Evolutionary conservation across 2,113 vertebrate species (phyloP).

Genomic region (Cochlearius cochlearius): DNA sequence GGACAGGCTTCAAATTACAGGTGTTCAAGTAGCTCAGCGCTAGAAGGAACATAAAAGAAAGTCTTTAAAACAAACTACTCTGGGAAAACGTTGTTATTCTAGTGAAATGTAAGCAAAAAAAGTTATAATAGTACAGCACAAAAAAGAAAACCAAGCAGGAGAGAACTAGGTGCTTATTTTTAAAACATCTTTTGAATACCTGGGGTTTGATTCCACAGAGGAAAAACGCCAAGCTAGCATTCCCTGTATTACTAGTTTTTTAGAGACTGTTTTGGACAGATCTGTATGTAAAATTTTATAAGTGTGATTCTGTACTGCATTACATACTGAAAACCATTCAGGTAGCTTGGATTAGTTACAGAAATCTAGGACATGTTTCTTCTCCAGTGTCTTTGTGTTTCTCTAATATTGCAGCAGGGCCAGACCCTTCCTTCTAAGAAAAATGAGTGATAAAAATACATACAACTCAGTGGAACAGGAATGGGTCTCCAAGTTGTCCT

Average conservation of each 20-base stretch:
- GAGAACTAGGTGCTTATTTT: background rate
- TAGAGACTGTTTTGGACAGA: background rate
- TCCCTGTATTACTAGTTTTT: background rate
- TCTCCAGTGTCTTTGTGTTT: background rate
- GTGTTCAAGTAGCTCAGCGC: background rate
- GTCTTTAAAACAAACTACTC: background rate
- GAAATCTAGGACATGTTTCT: background rate
- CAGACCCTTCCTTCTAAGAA: background rate
- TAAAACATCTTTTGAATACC: background rate
- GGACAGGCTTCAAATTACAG: slow-evolving; percentile 13
- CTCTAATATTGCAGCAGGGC: background rate
- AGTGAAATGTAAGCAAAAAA: background rate
- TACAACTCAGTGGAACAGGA: background rate
- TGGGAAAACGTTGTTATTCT: background rate
- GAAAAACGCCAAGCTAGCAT: background rate
- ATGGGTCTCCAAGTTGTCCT: background rate
- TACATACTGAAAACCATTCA: background rate
- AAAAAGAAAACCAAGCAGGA: background rate
- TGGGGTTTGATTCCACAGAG: background rate
- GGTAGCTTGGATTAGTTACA: background rate
- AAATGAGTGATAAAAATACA: too few relatives aligned
- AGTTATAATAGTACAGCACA: background rate
- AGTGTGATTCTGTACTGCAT: background rate
- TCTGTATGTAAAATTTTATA: background rate
- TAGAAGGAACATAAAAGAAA: background rate